These are phyloP conservation scores for Sinocyclocheilus grahami DNA, from an alignment of 2,113 vertebrate species.

Conservation along the genomic window DNA sequence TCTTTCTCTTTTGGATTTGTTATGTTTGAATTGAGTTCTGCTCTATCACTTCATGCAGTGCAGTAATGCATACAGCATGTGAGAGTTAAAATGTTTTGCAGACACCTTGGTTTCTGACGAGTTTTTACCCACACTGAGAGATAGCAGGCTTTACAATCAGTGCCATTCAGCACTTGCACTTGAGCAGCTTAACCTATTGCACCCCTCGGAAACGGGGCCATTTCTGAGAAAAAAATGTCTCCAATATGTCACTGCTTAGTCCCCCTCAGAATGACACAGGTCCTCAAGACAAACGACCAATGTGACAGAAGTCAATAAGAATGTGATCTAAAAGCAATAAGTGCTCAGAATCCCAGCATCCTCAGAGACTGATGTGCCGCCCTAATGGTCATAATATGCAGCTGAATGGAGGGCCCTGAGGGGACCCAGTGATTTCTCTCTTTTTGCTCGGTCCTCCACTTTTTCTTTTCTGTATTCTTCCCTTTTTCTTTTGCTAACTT, in stretches of 20 bases:
- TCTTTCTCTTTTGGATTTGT: neutral
- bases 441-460: conserved; percentile 24
- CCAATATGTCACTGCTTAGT: conserved; percentile 81
- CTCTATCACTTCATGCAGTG: neutral
- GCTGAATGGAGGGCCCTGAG: conserved; percentile 62
- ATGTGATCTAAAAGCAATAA: conserved; percentile 85
- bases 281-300: conserved; percentile 82
- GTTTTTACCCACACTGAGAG: conserved; percentile 45
- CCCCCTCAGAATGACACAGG: conserved; percentile 78
- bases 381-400: conserved; percentile 66
- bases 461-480: conserved; percentile 41
- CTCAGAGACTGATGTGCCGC: conserved; percentile 64
- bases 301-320: conserved; percentile 84
- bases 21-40: conserved; percentile 1
- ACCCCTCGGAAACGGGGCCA: conserved; percentile 75
- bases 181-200: conserved; percentile 83
- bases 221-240: conserved; percentile 76
- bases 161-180: conserved; percentile 64
- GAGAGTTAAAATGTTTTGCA: conserved; percentile 4
- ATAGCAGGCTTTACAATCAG: conserved; percentile 60
- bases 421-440: conserved; percentile 55
- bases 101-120: conserved; percentile 48
- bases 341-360: conserved; percentile 70
- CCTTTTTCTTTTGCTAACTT: conserved; percentile 20
- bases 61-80: conserved; percentile 11